Percentiles rank a stretch among this genome's conserved stretches.
phyloP scores from a whole-genome alignment of 2,113 vertebrate species.

The Varanus salvator region DNA sequence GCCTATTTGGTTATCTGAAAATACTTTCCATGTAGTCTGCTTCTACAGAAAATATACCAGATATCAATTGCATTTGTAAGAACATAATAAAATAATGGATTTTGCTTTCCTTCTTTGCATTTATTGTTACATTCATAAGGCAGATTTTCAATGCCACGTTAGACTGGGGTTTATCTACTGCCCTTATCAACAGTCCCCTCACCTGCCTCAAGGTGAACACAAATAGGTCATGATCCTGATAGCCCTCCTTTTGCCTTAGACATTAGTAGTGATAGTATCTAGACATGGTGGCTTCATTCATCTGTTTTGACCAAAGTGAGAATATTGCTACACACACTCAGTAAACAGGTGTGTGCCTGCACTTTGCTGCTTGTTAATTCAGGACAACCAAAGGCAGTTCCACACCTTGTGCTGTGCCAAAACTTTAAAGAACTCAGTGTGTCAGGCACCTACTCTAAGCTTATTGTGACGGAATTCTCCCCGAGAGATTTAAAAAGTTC shows the following conservation, averaged over 20 bases:
- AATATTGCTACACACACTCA: not conserved
- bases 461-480: not conserved
- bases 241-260: not conserved
- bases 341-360: not conserved
- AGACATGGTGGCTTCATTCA: not conserved
- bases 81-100: not conserved
- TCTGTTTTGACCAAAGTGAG: not conserved
- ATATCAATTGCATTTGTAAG: not conserved
- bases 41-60: not conserved
- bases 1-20: constrained; percentile 42
- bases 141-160: not conserved
- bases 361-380: not conserved
- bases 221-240: not conserved
- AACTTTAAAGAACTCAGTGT: not conserved
- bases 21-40: not conserved
- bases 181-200: not conserved
- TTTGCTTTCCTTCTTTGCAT: not conserved
- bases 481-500: not conserved
- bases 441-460: not conserved
- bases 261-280: not conserved
- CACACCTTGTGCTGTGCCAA: not conserved
- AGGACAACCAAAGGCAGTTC: not conserved
- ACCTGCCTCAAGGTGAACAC: not conserved
- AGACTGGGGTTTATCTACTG: not conserved
- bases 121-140: not conserved